These are phyloP conservation scores for Eidolon helvum DNA, from an alignment of 2,113 vertebrate genomes.

Conservation along the genomic window DNA sequence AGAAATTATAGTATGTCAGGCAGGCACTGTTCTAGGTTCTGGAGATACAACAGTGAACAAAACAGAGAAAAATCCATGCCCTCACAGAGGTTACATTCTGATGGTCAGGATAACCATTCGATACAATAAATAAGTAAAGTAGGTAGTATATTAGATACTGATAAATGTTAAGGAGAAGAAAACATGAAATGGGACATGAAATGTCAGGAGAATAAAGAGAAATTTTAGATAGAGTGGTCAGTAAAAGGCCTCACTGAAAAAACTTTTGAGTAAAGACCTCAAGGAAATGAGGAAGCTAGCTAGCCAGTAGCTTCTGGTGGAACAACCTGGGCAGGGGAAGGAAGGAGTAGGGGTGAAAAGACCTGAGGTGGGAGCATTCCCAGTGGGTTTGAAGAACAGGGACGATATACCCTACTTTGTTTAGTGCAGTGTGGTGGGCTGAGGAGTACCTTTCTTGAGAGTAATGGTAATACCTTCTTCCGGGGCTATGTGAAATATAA, in stretches of 20 bases:
- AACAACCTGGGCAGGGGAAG: fast-evolving
- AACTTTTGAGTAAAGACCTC: neutral
- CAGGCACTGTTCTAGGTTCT: neutral
- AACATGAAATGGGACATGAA: neutral
- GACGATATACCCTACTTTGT: neutral
- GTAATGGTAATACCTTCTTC: neutral
- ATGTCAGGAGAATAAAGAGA: neutral
- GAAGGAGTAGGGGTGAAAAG: neutral
- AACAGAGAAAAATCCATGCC: too few relatives aligned
- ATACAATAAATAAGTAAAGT: neutral
- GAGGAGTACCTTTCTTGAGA: neutral
- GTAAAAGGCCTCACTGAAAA: neutral
- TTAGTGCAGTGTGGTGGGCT: neutral
- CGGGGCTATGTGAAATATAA: neutral
- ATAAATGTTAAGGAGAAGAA: neutral
- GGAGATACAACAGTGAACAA: neutral
- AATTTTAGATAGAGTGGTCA: neutral
- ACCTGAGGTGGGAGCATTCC: too few relatives aligned
- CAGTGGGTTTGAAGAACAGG: neutral
- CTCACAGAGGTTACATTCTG: neutral
- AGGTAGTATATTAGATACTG: neutral
- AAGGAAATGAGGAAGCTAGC: neutral
- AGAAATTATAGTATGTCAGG: neutral
- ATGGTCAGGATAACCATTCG: neutral
- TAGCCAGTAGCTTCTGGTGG: fast-evolving